Conservation (phyloP, 1,140 invertebrate genomes). For the Ruditapes philippinarum region DNA sequence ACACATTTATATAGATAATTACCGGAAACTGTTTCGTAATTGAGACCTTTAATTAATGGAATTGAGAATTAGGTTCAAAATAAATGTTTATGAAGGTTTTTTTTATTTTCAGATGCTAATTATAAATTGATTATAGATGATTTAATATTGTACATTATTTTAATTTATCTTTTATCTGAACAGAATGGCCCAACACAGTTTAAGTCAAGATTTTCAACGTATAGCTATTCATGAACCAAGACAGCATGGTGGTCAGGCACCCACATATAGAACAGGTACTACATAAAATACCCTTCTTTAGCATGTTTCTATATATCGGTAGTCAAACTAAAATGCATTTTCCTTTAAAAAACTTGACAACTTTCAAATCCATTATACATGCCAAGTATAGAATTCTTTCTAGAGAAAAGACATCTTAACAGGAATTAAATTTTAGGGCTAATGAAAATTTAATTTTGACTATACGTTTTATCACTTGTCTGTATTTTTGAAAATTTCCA, state of each 20-base stretch:
- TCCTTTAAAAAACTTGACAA: background rate
- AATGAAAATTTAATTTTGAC: no score
- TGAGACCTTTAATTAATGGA: background rate
- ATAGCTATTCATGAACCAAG: constrained; percentile 48
- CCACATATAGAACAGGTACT: constrained; percentile 57
- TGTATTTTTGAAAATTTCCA: no score
- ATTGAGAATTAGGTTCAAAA: background rate
- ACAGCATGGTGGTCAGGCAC: constrained; percentile 12
- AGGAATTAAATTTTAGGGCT: no score
- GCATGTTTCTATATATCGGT: background rate
- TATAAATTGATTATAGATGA: background rate
- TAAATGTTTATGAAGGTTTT: background rate
- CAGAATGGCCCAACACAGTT: constrained; percentile 43
- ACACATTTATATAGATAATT: no score
- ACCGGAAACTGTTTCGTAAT: no score
- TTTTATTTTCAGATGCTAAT: background rate
- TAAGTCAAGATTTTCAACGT: constrained; percentile 52
- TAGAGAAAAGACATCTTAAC: background rate
- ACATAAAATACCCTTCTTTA: no score
- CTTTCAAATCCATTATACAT: background rate
- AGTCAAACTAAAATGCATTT: background rate
- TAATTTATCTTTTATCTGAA: background rate
- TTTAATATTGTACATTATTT: background rate
- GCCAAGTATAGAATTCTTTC: background rate
- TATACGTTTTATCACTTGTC: no score